Evolutionary conservation across 2,113 vertebrate genomes (phyloP).

Genomic region (Ameiurus melas): DNA sequence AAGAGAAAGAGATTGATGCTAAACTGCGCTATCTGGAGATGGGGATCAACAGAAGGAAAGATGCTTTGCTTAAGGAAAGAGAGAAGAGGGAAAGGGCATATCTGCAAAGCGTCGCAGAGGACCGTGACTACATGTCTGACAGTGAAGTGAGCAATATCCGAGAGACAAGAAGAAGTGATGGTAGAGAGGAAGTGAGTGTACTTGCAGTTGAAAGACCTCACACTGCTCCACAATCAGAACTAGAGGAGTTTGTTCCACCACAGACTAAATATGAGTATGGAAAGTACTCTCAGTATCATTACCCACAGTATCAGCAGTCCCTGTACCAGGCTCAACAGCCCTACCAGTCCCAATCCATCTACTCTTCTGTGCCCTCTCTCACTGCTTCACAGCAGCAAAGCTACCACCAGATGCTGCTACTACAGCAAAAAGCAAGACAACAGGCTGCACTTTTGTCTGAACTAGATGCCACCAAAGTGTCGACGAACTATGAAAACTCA

Average conservation of each 20-base stretch:
- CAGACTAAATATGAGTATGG: constrained; percentile 89
- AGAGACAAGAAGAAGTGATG: constrained; percentile 76
- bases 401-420: constrained; percentile 90
- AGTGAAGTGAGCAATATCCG: constrained; percentile 94
- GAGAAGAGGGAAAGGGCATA: constrained; percentile 97
- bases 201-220: constrained; percentile 89
- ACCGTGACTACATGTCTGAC: constrained; percentile 98
- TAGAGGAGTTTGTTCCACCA: constrained; percentile 89
- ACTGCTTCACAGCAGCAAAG: constrained; percentile 85
- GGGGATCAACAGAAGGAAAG: constrained; percentile 97
- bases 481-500: constrained; percentile 86
- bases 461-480: constrained; percentile 90
- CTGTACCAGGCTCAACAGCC: constrained; percentile 88
- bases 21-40: constrained; percentile 96
- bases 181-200: constrained; percentile 71
- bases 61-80: constrained; percentile 90
- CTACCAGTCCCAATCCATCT: constrained; percentile 89
- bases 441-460: constrained; percentile 82
- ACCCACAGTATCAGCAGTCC: constrained; percentile 87
- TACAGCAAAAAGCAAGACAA: constrained; percentile 91
- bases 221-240: constrained; percentile 91
- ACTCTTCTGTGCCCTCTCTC: constrained; percentile 91
- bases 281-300: constrained; percentile 93
- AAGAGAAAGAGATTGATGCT: constrained; percentile 98
- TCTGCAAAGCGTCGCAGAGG: constrained; percentile 95